Base-by-base conservation (phyloP, 2,113 vertebrate species). In the Solenodon paradoxus region DNA sequence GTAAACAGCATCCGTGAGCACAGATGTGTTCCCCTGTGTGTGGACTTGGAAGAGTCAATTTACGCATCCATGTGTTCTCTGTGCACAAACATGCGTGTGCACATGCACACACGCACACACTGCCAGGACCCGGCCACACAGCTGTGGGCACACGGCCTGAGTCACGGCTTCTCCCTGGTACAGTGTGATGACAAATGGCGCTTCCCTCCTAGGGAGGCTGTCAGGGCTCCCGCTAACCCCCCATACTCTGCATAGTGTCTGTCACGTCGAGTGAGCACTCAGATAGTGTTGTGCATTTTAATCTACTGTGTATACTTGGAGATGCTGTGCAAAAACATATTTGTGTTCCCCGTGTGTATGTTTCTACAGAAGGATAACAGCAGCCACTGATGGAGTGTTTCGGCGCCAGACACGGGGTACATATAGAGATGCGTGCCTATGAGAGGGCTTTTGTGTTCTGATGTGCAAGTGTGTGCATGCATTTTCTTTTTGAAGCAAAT, bases 401-500 rank as follows among this genome's bases (percentile, higher is more conserved):
- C 12, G 4, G 64, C 10, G 61, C n/a, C 90, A 95, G 83, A 89
- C 83, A 30, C 75, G 77, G 19, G 47, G 64, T 45, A 35, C 49
- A 42, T 45, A 26, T 22, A 75, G 94, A 71, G 68, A 35, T 7
- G 28, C 20, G 28, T 49, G 42, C 61, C 35, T 12, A 11, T 0
- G 83, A 95, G 75, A 59, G 17, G 0, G 15, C 30, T 35, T 30
- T 7, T 5, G 17, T 72, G 74, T 45, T 83, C 51, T 30, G 17
- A 5, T 45, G 24, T 55, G 16, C 13, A n/a, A 20, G 45, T 81
- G 47, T 35, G 30, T 42, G 7, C 30, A 1, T 1, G 1, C 8
- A 51, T 79, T 90, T 59, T 80, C 38, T 35, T 55, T 74, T 28
- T 17, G 32, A 81, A 90, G 89, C 69, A 96, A 89, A 87, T 1